A percentile compares a stretch with the other conserved stretches of the same genome.
Evolutionary conservation across 1,140 invertebrate species (phyloP).

Genomic region (Drosophila asahinai): DNA sequence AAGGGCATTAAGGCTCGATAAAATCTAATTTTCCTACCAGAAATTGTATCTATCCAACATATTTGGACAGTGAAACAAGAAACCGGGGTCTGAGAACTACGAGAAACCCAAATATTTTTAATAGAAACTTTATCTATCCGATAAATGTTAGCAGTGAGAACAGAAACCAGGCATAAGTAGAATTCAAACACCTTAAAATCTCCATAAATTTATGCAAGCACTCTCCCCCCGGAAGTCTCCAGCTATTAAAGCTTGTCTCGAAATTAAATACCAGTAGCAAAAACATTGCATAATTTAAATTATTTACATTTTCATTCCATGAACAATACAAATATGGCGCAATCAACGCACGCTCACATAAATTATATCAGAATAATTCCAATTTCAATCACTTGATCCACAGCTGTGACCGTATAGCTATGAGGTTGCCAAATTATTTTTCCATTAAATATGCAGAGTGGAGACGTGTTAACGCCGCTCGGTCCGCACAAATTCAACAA

Average conservation of each 20-base stretch:
- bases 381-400: constrained; percentile 34
- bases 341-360: constrained; percentile 16
- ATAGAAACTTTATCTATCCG: too few species aligned
- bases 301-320: neutral
- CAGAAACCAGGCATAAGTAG: too few species aligned
- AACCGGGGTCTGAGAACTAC: too few species aligned
- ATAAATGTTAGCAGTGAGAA: too few species aligned
- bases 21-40: too few species aligned
- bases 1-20: too few species aligned
- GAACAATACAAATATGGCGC: neutral
- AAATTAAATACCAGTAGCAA: neutral
- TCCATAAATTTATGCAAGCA: too few species aligned
- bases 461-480: constrained; percentile 26
- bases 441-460: constrained; percentile 42
- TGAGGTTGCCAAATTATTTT: constrained; percentile 44
- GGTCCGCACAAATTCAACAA: neutral
- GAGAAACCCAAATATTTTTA: too few species aligned
- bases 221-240: neutral
- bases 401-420: constrained; percentile 19
- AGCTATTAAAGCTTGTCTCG: neutral
- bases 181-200: too few species aligned
- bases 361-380: constrained; percentile 26
- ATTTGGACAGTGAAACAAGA: too few species aligned
- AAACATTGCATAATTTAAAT: constrained; percentile 9
- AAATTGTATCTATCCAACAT: too few species aligned